Conservation (phyloP, 2,797 vertebrate species). For the Argya squamiceps region DNA sequence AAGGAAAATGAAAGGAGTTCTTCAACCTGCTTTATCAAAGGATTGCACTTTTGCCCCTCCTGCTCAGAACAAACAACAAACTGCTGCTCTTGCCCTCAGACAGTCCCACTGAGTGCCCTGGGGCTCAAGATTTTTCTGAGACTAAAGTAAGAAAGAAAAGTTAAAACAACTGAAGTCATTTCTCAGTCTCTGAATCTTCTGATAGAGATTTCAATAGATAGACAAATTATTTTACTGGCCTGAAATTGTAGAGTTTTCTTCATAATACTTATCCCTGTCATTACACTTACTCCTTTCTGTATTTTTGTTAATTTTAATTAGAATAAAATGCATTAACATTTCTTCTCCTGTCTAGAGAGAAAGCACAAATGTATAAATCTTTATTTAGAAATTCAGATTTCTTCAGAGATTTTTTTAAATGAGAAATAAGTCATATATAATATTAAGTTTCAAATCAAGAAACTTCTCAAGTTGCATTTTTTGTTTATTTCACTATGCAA, state of each 20-base stretch:
- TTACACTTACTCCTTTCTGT: background rate
- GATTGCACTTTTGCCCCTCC: background rate
- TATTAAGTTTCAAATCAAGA: background rate
- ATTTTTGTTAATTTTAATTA: background rate
- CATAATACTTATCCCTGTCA: background rate
- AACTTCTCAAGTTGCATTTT: background rate
- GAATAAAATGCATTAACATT: background rate
- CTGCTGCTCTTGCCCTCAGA: background rate
- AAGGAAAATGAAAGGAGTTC: background rate
- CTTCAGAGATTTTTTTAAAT: background rate
- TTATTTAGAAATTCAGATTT: background rate
- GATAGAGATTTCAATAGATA: background rate
- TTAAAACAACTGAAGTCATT: background rate
- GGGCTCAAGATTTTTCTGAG: background rate
- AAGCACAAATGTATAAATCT: background rate
- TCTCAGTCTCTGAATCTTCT: background rate
- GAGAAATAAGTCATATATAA: background rate
- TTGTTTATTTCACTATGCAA: background rate
- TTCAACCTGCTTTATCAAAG: background rate
- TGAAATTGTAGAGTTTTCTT: background rate
- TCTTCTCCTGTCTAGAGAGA: background rate
- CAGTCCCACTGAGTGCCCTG: background rate
- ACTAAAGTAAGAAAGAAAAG: background rate
- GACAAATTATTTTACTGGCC: background rate
- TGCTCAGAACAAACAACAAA: background rate